Percentiles rank a stretch among this genome's conserved stretches.
Conservation (phyloP, 1,140 invertebrate species). For the Drosophila pallidifrons region DNA sequence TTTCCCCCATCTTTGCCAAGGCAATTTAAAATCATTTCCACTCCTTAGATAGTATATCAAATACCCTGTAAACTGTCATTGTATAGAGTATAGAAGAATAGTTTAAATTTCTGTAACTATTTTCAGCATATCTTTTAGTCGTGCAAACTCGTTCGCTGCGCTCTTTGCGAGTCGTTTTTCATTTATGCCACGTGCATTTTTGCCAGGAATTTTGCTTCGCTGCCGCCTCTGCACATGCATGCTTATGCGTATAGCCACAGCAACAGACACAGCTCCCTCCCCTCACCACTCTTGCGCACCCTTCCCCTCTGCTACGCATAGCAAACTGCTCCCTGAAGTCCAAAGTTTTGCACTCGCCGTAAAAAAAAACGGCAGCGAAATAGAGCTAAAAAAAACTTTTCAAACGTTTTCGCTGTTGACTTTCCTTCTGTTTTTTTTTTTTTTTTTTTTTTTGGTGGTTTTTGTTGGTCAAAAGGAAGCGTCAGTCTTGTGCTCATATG, state of each 20-base stretch:
- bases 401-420: slow-evolving; percentile 47
- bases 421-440: slow-evolving; percentile 6
- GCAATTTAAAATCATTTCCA: slow-evolving; percentile 39
- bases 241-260: slow-evolving; percentile 13
- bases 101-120: background rate
- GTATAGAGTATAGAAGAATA: no score
- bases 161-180: background rate
- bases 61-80: background rate
- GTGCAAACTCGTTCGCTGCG: background rate
- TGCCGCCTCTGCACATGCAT: slow-evolving; percentile 26
- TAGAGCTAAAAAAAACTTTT: slow-evolving; percentile 41
- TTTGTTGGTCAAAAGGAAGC: slow-evolving; percentile 52
- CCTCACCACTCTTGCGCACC: background rate
- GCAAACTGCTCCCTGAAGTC: slow-evolving; percentile 30
- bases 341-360: slow-evolving; percentile 41
- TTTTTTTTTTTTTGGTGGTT: slow-evolving; percentile 1
- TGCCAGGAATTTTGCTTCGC: slow-evolving; percentile 28
- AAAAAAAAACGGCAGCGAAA: slow-evolving; percentile 13
- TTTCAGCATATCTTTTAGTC: background rate
- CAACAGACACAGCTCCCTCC: background rate
- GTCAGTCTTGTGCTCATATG: slow-evolving; percentile 23
- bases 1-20: background rate
- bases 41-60: background rate
- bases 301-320: background rate
- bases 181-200: slow-evolving; percentile 20